Base-by-base conservation (phyloP, 1,140 invertebrate genomes). In the Zaprionus tsacasi region DNA sequence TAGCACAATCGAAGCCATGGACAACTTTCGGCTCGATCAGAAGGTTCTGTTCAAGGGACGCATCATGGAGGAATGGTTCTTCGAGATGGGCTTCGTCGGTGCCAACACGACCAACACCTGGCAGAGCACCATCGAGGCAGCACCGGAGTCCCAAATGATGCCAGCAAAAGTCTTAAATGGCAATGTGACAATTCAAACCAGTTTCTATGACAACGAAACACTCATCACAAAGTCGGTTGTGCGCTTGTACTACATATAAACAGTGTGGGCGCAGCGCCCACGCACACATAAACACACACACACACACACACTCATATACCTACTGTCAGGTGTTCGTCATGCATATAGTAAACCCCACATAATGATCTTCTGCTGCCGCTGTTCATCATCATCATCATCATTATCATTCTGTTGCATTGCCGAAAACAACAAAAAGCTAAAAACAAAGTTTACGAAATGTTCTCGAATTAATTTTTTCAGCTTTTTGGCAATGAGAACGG, bases 121-220 rank as follows among this genome's bases (percentile, higher is more conserved):
- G 99, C 98, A 99, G 93, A 99, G 97, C 68, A 94, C 98, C 17
- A 99, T 99, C 81, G 98, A 99, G 94, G 98, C 99, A 40, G 99
- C 99, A 0, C 99, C 99, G 3, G 99, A 99, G 93, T 99, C 97
- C 72, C 98, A 99, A 94, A 99, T 99, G 99, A 99, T 99, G 98
- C 99, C 99, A 48, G 98, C 99, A 2, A 98, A 97, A 93, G 95
- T 99, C 75, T 94, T 99, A 76, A 99, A 98, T 77, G 99, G 99
- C 4, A 99, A 99, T 93, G 97, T 99, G 58, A 96, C 99, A 6
- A 99, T 99, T 85, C 98, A 99, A 94, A 99, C 99, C 11, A 98
- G 98, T 93, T 99, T 99, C 93, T 99, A 96, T 92, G 99, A 99
- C 93, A 98, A 98, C 81, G 97, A 99, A 92, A 94, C 99, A 55